Conservation (phyloP, 2,113 vertebrate species). For the Lonchura striata region DNA sequence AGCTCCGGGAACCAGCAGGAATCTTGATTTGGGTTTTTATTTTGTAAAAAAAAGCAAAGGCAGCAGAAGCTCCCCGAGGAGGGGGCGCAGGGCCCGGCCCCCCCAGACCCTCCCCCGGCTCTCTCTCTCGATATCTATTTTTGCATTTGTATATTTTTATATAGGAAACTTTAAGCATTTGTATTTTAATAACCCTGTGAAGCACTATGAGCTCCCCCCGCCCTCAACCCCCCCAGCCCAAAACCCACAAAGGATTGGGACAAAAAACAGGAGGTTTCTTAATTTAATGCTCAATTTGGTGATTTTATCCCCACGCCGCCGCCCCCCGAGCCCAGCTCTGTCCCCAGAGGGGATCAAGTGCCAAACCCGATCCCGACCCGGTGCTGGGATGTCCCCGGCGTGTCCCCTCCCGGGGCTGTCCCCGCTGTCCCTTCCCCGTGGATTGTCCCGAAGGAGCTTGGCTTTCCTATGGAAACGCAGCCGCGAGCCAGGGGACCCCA, state of each 20-base stretch:
- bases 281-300: neutral
- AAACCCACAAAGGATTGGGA: conserved; percentile 50
- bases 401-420: too few species aligned
- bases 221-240: neutral
- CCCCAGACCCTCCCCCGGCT: neutral
- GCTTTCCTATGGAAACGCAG: too few species aligned
- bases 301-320: neutral
- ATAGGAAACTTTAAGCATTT: conserved; percentile 71
- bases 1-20: neutral
- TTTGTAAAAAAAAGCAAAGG: neutral
- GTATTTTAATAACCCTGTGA: conserved; percentile 73
- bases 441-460: too few species aligned
- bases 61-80: neutral
- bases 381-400: neutral
- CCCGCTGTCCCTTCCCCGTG: too few species aligned
- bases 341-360: neutral
- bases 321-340: neutral
- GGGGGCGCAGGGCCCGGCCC: neutral
- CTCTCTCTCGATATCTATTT: conserved; percentile 65
- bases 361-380: neutral
- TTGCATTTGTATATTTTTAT: conserved; percentile 75
- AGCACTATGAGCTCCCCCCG: conserved; percentile 67
- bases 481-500: too few species aligned
- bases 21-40: neutral
- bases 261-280: conserved; percentile 26